phyloP scores from a whole-genome alignment of 1,140 invertebrate species.

The Leptinotarsa lineolata region DNA sequence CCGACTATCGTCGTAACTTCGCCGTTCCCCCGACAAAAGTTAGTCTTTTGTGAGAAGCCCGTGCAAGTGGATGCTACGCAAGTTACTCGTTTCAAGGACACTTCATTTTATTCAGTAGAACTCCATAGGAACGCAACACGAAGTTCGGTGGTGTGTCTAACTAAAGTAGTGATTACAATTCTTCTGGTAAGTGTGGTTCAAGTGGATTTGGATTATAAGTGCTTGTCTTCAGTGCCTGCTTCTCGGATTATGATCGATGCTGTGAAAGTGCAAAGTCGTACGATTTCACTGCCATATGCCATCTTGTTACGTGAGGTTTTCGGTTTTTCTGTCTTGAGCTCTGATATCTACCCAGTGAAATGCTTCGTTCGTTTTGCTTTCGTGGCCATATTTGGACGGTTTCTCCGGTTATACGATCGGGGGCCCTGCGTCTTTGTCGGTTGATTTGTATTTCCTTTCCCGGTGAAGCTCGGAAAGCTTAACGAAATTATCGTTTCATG shows the following conservation, averaged over 20 bases:
- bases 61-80: slow-evolving; percentile 18
- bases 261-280: slow-evolving; percentile 19
- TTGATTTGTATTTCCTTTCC: neutral
- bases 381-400: slow-evolving; percentile 4
- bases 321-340: neutral
- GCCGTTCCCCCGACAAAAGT: slow-evolving; percentile 20
- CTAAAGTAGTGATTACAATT: slow-evolving; percentile 14
- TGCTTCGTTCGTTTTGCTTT: slow-evolving; percentile 7
- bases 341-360: neutral
- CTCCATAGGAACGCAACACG: neutral
- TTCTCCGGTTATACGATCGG: neutral
- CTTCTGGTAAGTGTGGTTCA: slow-evolving; percentile 27
- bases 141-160: slow-evolving; percentile 14
- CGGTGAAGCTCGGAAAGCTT: too few species aligned
- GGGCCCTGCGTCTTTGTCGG: neutral
- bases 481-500: too few species aligned
- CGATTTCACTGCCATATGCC: slow-evolving; percentile 25
- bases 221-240: slow-evolving; percentile 18
- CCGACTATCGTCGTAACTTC: slow-evolving; percentile 9
- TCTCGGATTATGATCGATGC: slow-evolving; percentile 15
- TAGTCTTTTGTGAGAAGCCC: slow-evolving; percentile 29
- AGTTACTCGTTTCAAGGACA: slow-evolving; percentile 28
- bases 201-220: slow-evolving; percentile 12
- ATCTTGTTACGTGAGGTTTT: slow-evolving; percentile 19
- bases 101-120: neutral